Base-by-base conservation (phyloP, 2,113 vertebrate genomes). In the Coturnix japonica region DNA sequence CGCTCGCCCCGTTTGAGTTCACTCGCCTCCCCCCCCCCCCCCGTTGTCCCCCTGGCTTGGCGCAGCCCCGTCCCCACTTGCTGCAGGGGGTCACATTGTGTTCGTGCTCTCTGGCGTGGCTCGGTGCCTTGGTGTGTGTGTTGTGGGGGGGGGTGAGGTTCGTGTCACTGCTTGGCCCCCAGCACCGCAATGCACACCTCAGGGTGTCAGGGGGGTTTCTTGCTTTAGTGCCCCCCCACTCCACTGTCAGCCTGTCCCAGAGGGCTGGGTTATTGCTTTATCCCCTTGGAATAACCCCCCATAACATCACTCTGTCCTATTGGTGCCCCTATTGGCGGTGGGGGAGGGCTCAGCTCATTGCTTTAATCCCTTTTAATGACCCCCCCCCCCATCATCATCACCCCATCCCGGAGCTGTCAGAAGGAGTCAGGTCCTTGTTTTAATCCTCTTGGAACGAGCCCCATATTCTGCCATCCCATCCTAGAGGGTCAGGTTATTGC, bases 181-280 rank as follows among this genome's bases (percentile, higher is more conserved):
- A 59, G 23, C 37, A 11, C 2, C 9, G 19, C 4, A n/a, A 10
- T 12, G 19, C 51, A 1, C 43, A 23, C 33, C 67, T 3, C 21
- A 33, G 47, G 4, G 3, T 26, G 54, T 7, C 0, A 2, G 1
- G 3, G 10, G 11, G 11, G 5, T 49, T 53, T 2, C 56, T 72
- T 63, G 7, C 23, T 75, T 60, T 41, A 8, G 1, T 21, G 37
- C 21, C 12, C 10, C 12, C 47, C 47, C 21, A 9, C 47, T 13
- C 49, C 22, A 25, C 4, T 43, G 16, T 8, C 47, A 7, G 25
- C 25, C 53, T 37, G 37, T 23, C 12, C 57, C 59, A 33, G 65
- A 17, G 57, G 2, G 15, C 9, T 17, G 4, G 9, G 12, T 59
- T 7, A 43, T 56, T 46, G 6, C 46, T 47, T 47, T 47, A 22